Base-by-base conservation (phyloP, 2,888 invertebrate species). In the Pherbina coryleti region DNA sequence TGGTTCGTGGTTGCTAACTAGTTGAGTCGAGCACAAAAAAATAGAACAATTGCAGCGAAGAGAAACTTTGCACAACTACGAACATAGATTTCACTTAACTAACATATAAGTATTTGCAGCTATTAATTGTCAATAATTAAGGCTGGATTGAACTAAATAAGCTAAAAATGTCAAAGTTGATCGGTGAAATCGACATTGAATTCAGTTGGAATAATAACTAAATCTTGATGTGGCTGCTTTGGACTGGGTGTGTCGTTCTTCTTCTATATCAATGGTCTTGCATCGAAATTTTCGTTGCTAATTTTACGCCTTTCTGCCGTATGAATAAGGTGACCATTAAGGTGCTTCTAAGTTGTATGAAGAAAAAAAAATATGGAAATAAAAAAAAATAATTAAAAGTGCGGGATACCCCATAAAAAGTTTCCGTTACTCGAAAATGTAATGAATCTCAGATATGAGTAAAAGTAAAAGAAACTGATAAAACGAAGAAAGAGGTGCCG, bases 161-260 rank as follows among this genome's bases (percentile, higher is more conserved):
- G 49, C 22, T 44, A 44, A 72, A 60, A 72, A 72, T 60, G 72
- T 72, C 60, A 72, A 72, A 72, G 72, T 73, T 73, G 37, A 73
- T 73, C 49, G 25, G 17, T 11, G 44, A 44, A 44, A 44, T 44
- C 44, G 44, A 44, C 44, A 51, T 51, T 28, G 17, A 67, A 37
- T 67, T 7, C 2, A 44, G 14, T 44, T 44, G 7, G 14, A 37
- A 37, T 7, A 37, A 8, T 7, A 37, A 37, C 7, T 4, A 7
- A 7, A 7, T 7, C 7, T 37, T 37, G 37, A 37, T 37, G 17
- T 34, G 34, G 31, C 34, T 1, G 2, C 2, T 19, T 7, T 70
- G 44, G 11, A 5, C 28, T 25, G 70, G 70, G 70, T 70, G 70
- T 55, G 70, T 34, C 55, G 34, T 31, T 14, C 31, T 25, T 14